A percentile compares a stretch with the other conserved stretches of the same genome.
These are phyloP conservation scores for Orius laevigatus DNA, from an alignment of 1,140 invertebrate species.

Conservation along the genomic window DNA sequence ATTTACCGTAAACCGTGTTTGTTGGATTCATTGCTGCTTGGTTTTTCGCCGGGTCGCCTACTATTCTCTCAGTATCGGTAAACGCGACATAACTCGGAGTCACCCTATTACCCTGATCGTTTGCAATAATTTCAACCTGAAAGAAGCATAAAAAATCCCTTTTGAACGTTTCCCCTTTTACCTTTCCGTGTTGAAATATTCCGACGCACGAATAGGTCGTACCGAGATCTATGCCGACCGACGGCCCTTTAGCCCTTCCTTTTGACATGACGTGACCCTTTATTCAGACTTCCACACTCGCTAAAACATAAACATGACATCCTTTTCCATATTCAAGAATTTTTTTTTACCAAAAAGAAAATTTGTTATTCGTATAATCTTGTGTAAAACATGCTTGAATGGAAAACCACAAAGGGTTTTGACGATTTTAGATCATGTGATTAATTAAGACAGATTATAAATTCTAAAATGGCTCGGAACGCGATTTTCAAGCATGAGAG, in stretches of 20 bases:
- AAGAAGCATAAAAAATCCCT: conserved; percentile 27
- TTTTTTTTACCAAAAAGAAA: too few relatives aligned
- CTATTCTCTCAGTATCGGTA: conserved; percentile 60
- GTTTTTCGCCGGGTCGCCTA: conserved; percentile 38
- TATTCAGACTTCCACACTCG: too few relatives aligned
- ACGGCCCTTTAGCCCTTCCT: conserved; percentile 13
- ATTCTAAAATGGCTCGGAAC: too few relatives aligned
- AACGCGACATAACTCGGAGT: conserved; percentile 83
- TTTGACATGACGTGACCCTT: not conserved
- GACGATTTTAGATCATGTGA: too few relatives aligned
- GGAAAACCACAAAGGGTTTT: too few relatives aligned
- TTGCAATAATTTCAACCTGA: conserved; percentile 87
- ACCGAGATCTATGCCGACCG: conserved; percentile 28
- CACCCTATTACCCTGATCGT: conserved; percentile 85
- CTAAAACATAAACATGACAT: too few relatives aligned
- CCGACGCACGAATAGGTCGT: conserved; percentile 59
- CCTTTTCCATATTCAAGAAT: too few relatives aligned
- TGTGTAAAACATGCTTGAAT: too few relatives aligned
- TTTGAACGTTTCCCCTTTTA: conserved; percentile 67
- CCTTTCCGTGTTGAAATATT: conserved; percentile 68
- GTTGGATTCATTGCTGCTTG: conserved; percentile 84
- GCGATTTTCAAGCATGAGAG: too few relatives aligned
- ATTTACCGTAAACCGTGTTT: conserved; percentile 85
- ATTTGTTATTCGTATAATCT: too few relatives aligned
- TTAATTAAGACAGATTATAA: too few relatives aligned